Evolutionary conservation across 2,113 vertebrate genomes (phyloP), one percentile per base, ranked within the genome.

Genomic region (Platichthys stellatus): DNA sequence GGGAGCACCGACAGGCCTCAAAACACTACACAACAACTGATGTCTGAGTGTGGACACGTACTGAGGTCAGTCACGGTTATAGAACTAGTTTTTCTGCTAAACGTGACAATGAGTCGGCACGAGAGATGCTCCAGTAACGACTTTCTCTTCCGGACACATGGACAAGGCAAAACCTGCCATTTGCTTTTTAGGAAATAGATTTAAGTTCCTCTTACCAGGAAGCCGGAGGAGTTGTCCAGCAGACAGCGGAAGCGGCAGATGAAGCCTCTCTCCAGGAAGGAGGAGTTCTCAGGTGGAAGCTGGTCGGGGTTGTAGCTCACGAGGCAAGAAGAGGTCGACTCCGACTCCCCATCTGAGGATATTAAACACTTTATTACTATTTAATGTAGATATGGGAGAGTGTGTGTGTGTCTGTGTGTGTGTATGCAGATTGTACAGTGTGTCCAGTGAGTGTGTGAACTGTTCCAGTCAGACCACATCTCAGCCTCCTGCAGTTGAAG

Each of bases 221-320:
- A 96, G 53, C 95, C 94, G 0, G 95, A 95, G 35, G 94, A 95
- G 64, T 93, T 95, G 89, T 95, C 95, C 86, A 96, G 64, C 54
- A 96, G 85, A 71, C 95, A 96, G 70, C 94, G 93, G 81, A 96
- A 96, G 38, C 91, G 91, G 82, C 95, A 96, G 75, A 95, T 84
- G 0, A 96, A 96, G 76, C 85, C 91, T 78, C 95, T 83, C 81
- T 96, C 95, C 82, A 95, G 93, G 81, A 94, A 95, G 70, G 93
- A 94, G 1, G 94, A 94, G 88, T 95, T 95, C 61, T 95, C 94
- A 5, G 90, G 92, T 0, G 93, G 94, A 28, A 94, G 89, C 69
- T 92, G 92, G 2, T 95, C 90, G 0, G 54, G 90, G 76, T 92
- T 79, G 80, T 80, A 91, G 76, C 35, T 13, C 21, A 90, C 79